Evolutionary conservation across 2,797 vertebrate genomes (phyloP).

Genomic region (Crax fasciolata): DNA sequence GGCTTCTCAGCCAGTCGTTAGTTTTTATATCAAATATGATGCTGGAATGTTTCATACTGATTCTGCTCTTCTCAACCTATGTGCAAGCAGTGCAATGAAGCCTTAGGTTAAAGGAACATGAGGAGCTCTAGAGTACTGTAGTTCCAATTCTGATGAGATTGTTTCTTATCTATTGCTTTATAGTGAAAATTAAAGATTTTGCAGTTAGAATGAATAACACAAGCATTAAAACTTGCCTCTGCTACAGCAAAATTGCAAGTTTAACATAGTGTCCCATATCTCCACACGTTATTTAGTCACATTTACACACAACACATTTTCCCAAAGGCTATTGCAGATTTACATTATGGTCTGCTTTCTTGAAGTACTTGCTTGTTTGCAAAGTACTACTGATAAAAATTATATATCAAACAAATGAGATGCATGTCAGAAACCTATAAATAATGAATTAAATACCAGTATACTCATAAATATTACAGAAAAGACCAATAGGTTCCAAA

Average conservation of each 20-base stretch:
- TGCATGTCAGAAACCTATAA: constrained; percentile 71
- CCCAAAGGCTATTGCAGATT: constrained; percentile 51
- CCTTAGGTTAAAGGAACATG: background rate
- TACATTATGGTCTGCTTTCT: constrained; percentile 26
- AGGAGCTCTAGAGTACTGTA: background rate
- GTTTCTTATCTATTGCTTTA: constrained; percentile 13
- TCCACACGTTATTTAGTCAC: background rate
- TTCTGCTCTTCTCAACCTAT: background rate
- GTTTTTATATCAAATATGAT: background rate
- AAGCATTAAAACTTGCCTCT: constrained; percentile 34
- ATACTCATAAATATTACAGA: constrained; percentile 78
- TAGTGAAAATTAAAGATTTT: constrained; percentile 35
- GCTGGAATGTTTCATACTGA: background rate
- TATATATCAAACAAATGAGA: constrained; percentile 75
- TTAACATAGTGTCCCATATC: background rate
- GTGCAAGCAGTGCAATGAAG: background rate
- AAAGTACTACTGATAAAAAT: constrained; percentile 71
- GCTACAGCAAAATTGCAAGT: background rate
- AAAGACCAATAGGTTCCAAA: constrained; percentile 64
- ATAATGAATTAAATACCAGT: constrained; percentile 79
- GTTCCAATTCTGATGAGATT: background rate
- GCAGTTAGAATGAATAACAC: background rate
- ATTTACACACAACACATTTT: constrained; percentile 32
- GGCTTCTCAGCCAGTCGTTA: background rate
- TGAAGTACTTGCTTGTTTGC: constrained; percentile 65